Base-by-base conservation (phyloP, 2,797 vertebrate genomes). In the Artibeus jamaicensis region DNA sequence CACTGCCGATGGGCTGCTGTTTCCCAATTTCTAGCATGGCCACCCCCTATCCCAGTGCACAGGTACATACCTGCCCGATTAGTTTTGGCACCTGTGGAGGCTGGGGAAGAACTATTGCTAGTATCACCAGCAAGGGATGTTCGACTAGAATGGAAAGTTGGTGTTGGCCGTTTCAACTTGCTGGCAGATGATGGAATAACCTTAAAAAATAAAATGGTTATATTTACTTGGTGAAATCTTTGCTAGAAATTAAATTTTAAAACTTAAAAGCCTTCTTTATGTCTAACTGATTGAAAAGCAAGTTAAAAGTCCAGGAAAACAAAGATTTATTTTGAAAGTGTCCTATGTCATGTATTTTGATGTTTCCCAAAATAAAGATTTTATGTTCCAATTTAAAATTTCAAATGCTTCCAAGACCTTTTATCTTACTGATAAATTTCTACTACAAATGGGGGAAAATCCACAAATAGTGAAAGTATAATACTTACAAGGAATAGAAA, bases 61-160 rank as follows among this genome's bases (percentile, higher is more conserved):
- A 48, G 32, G 70, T 2, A 82, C 99, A 98, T 96, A 99, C 99
- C 99, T 39, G 98, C 98, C 62, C 99, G 98, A 24, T 97, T 96
- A 11, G 99, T 97, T 99, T 99, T 99, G 98, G 99, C 97, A 98
- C 98, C 97, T 95, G 98, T 97, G n/a, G 98, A 98, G 44, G 96
- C 97, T 0, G 99, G 99, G 0, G 99, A 98, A 93, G 99, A 98
- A 94, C 98, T 98, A 96, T 99, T 99, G 97, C 99, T 99, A 94
- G 99, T 99, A 96, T 99, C 99, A 42, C 99, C 99, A 3, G 99
- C 99, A 96, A 99, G 98, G 0, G 99, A 99, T 10, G 99, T 99
- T n/a, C 99, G 98, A 96, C 99, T 99, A 44, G 99, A 99, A 98
- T 99, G 99, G 98, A 99, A 99, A 68, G 99, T 98, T 16, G 99